Conservation (phyloP, 2,113 vertebrate species). For the Gavialis gangeticus region DNA sequence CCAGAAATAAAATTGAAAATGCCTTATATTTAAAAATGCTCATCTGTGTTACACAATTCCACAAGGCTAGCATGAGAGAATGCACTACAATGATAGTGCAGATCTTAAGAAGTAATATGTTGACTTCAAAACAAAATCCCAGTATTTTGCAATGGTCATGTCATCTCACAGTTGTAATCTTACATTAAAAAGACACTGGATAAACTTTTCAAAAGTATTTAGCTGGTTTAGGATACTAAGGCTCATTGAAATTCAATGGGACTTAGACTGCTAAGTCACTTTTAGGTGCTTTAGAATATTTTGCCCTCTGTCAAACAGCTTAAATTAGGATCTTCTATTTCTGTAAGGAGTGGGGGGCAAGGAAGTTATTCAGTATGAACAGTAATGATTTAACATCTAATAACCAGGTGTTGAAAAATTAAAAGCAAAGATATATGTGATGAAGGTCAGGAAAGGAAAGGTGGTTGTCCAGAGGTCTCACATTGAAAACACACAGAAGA, state of each 20-base stretch:
- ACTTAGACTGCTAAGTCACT: background rate
- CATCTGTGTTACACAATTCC: too few relatives aligned
- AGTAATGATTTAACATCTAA: background rate
- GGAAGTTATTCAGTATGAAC: background rate
- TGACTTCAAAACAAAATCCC: background rate
- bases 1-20: too few relatives aligned
- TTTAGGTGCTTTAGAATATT: background rate
- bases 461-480: background rate
- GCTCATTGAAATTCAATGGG: background rate
- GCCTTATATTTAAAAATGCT: too few relatives aligned
- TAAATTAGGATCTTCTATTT: background rate
- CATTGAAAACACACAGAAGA: background rate
- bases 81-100: background rate
- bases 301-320: background rate
- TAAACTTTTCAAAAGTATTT: background rate
- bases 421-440: background rate
- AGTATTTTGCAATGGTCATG: too few relatives aligned
- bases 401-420: background rate
- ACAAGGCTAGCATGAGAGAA: too few relatives aligned
- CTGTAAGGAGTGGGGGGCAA: background rate
- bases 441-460: background rate
- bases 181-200: background rate
- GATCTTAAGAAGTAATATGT: background rate
- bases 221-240: background rate
- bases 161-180: background rate